Evolutionary conservation across 1,140 invertebrate genomes (phyloP), one percentile per base, ranked within the genome.

Genomic region (Phenacoccus solenopsis): DNA sequence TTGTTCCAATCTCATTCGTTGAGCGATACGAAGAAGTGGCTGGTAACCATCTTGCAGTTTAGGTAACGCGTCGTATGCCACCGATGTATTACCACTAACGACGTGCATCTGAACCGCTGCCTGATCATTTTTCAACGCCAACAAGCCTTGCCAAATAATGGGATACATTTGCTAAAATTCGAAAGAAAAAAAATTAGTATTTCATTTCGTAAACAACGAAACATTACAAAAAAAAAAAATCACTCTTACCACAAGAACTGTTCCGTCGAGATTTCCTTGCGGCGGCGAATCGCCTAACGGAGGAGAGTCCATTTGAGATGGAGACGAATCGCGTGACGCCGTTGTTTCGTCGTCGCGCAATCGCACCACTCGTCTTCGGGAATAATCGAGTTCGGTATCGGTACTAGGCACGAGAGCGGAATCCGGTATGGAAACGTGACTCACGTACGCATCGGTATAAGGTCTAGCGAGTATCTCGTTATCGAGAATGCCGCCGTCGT

Each of bases 91-190:
- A 16, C 96, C 96, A 74, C 91, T 92, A 28, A 98, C 92, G 80
- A 94, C 96, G 79, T 98, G 94, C 94, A 98, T 98, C 81, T 98
- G 94, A 10, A 98, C 96, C 22, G 91, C 91, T 2, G 94, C 94
- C 75, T 91, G 91, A 79, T 98, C 95, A 79, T 94, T 98, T 79
- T 98, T 98, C 30, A 98, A 81, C 0, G 92, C 94, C 73, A 98
- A 78, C 32, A 94, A 79, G 0, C 96, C 96, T 82, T 96, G 93
- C 96, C 96, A 98, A 87, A 97, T 92, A 27, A 97, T 88, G 0
- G 93, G 92, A 80, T 96, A 95, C 28, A 90, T 86, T 84, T 92
- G 83, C 35, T 28, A 25, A 20, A 24, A 64, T 5, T 24, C 9
- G 59, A 64, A 9, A n/a, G n/a, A 27, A 64, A 64, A 10, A 9